Evolutionary conservation across 1,140 invertebrate species (phyloP), one percentile per base, ranked within the genome.

Genomic region (Sipha flava): DNA sequence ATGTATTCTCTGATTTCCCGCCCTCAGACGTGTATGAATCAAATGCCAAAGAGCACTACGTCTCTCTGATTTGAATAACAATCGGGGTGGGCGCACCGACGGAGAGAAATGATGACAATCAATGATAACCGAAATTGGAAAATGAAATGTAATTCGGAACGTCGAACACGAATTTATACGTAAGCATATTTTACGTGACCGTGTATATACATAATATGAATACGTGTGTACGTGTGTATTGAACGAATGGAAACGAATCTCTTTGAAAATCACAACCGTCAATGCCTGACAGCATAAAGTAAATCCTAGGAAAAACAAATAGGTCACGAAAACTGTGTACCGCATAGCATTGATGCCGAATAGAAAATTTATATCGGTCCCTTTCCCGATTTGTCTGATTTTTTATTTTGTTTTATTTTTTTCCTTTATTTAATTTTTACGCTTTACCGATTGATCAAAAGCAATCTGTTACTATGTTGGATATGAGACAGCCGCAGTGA

Each of bases 41-140:
- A 47, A 70, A 70, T 16, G 66, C 18, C 66, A 37, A 66, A n/a
- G 34, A 23, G 34, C 34, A 47, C 26, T 40, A n/a, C n/a, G n/a
- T n/a, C n/a, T n/a, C n/a, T 45, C 64, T 70, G 66, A 70, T 70
- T 70, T 70, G 66, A 70, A 70, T 70, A 70, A 70, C 66, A 70
- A 70, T 70, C 64, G 23, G 16, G 21, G 40, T 26, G 7, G 37
- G 5, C 5, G 3, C 9, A 6, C 4, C 26, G 66, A 29, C 43
- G 43, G 40, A n/a, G 23, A 47, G 40, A 70, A 70, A 70, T 47
- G 66, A 70, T 47, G 66, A 70, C 66, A 70, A 70, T 70, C 66
- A 47, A 70, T 70, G 66, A 70, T 45, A 45, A 45, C 43, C 16
- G 16, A 70, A 70, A 70, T 70, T 29, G 66, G 66, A 70, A 70